Evolutionary conservation across 2,113 vertebrate species (phyloP).

Genomic region (Procavia capensis): DNA sequence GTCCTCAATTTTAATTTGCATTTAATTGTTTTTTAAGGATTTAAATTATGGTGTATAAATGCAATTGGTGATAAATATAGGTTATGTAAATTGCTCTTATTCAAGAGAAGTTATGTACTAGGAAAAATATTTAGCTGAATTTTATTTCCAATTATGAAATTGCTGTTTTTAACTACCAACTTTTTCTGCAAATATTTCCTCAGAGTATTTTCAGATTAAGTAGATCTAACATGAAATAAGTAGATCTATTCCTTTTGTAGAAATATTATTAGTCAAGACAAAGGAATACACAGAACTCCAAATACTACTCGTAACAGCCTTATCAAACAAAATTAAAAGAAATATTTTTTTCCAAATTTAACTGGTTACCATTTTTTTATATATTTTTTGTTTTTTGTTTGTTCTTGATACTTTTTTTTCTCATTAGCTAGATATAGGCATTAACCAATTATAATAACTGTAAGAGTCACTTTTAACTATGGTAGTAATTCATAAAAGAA

Average conservation of each 20-base stretch:
- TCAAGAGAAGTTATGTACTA: not conserved
- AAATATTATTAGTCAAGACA: not conserved
- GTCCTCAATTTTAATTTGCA: not conserved
- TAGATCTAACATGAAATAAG: conserved; percentile 8
- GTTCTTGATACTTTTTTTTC: conserved; percentile 74
- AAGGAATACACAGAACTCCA: not conserved
- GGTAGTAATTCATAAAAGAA: conserved; percentile 59
- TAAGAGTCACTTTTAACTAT: conserved; percentile 67
- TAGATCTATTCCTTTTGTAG: not conserved
- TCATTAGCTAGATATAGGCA: conserved; percentile 41
- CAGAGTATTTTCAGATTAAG: conserved; percentile 48
- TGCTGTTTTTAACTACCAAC: not conserved
- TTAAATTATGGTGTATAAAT: conserved; percentile 48
- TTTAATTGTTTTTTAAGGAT: conserved; percentile 27
- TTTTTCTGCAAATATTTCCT: conserved; percentile 14
- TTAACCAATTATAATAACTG: conserved; percentile 65
- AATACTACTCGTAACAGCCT: conserved; percentile 27
- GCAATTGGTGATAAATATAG: conserved; percentile 15
- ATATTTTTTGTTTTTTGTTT: conserved; percentile 54
- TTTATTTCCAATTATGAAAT: conserved; percentile 41
- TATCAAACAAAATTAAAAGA: conserved; percentile 50
- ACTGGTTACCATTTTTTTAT: conserved; percentile 59
- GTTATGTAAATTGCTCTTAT: not conserved
- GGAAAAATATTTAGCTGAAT: conserved; percentile 57
- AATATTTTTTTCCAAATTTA: conserved; percentile 65